Percentiles rank a stretch among this genome's conserved stretches.
phyloP scores from a whole-genome alignment of 2,113 vertebrate species.

The Nothoprocta perdicaria region DNA sequence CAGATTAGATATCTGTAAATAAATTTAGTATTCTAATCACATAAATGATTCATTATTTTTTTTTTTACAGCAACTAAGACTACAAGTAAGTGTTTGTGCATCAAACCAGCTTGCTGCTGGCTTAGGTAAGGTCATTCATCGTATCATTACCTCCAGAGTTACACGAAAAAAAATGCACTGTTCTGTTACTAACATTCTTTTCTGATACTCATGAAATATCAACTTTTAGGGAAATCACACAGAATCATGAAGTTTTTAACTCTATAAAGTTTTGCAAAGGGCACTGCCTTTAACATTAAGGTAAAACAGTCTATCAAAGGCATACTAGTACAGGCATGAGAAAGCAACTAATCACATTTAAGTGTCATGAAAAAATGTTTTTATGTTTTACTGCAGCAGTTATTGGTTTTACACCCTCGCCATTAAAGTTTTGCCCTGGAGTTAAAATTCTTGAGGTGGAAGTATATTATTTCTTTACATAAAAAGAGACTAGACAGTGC shows the following conservation, averaged over 20 bases:
- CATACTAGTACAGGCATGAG: constrained; percentile 43
- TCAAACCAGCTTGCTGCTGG: neutral
- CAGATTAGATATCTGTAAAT: neutral
- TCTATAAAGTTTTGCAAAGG: constrained; percentile 26
- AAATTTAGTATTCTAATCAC: neutral
- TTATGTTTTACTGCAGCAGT: constrained; percentile 56
- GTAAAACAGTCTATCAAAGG: neutral
- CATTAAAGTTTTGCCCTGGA: constrained; percentile 52
- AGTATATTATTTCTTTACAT: constrained; percentile 40
- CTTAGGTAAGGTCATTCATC: neutral
- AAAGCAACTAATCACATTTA: constrained; percentile 66
- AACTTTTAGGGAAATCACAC: neutral
- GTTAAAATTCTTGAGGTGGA: constrained; percentile 59
- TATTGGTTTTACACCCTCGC: constrained; percentile 47
- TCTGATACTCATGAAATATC: neutral
- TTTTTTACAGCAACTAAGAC: neutral
- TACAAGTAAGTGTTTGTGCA: neutral
- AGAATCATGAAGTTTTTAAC: constrained; percentile 4
- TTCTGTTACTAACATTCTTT: constrained; percentile 15
- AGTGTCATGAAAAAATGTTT: constrained; percentile 70
- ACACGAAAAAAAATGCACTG: neutral
- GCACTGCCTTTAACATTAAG: constrained; percentile 40
- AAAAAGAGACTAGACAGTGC: neutral
- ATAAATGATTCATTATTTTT: neutral
- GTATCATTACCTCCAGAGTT: neutral